Conservation (phyloP, 2,113 vertebrate species). For the Felis chaus region DNA sequence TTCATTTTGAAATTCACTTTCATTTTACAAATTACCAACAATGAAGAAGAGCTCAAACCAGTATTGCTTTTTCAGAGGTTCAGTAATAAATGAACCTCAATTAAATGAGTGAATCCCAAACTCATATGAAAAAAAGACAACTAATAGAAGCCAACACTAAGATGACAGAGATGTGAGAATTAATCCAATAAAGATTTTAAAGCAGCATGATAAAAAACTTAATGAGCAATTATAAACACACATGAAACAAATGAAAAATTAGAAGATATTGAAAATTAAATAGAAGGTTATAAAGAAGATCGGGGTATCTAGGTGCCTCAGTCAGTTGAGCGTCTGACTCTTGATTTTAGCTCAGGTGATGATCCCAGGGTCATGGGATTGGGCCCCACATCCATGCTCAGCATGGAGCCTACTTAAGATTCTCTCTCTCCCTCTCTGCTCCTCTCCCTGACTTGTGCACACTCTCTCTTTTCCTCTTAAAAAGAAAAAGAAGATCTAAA, state of each 20-base stretch:
- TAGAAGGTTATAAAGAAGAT: not conserved
- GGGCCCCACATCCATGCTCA: too few relatives aligned
- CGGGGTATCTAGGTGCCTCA: too few relatives aligned
- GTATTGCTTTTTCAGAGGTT: not conserved
- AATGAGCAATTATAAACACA: not conserved
- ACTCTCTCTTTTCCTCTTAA: too few relatives aligned
- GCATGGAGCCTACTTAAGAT: too few relatives aligned
- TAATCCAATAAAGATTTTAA: not conserved
- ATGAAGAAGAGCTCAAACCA: not conserved
- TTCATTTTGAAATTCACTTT: not conserved
- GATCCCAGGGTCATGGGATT: too few relatives aligned
- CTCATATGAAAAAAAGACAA: not conserved
- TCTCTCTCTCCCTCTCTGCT: too few relatives aligned
- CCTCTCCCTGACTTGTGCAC: too few relatives aligned
- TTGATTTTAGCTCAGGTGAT: too few relatives aligned
- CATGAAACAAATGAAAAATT: not conserved
- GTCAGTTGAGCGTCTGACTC: too few relatives aligned
- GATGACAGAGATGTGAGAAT: not conserved
- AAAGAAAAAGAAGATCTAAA: not conserved
- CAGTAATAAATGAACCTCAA: not conserved
- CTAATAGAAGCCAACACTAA: not conserved
- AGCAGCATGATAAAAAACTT: conserved; percentile 8
- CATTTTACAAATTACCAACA: not conserved
- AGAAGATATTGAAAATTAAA: not conserved
- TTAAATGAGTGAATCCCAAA: not conserved